phyloP scores from a whole-genome alignment of 2,888 invertebrate genomes.

The Caenorhabditis uteleia region DNA sequence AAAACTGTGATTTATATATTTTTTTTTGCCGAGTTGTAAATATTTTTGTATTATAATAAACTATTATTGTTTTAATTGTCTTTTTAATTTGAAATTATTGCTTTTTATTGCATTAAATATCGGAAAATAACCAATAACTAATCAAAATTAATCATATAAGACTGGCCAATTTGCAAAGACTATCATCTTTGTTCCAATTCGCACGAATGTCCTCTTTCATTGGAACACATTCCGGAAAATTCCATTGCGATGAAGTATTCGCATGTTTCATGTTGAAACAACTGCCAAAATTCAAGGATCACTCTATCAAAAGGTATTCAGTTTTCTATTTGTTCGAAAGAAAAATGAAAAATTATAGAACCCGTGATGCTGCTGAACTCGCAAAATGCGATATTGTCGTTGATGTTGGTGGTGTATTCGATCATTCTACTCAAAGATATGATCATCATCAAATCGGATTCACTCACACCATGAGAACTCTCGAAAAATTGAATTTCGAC shows the following conservation, averaged over 20 bases:
- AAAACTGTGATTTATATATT: too few species aligned
- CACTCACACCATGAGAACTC: slow-evolving; percentile 70
- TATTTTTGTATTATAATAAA: too few species aligned
- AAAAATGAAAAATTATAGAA: slow-evolving; percentile 71
- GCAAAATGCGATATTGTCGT: slow-evolving; percentile 89
- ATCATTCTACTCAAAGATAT: slow-evolving; percentile 80
- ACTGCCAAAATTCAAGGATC: slow-evolving; percentile 82
- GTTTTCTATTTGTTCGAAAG: slow-evolving; percentile 10
- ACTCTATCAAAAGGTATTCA: slow-evolving; percentile 79
- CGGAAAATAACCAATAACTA: too few species aligned
- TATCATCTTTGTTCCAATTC: not conserved
- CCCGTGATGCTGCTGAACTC: slow-evolving; percentile 75
- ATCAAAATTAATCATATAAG: too few species aligned
- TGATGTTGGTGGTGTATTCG: slow-evolving; percentile 88
- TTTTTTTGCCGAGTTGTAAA: too few species aligned
- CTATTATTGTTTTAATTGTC: not conserved
- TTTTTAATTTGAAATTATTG: not conserved
- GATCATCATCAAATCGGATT: slow-evolving; percentile 88
- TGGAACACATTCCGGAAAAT: slow-evolving; percentile 78
- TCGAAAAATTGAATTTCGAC: slow-evolving; percentile 56
- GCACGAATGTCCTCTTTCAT: slow-evolving; percentile 61
- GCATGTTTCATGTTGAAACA: slow-evolving; percentile 88
- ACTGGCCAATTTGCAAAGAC: not conserved
- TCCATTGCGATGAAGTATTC: slow-evolving; percentile 93
- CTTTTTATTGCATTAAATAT: not conserved